Conservation (phyloP, 2,113 vertebrate species). For the Chrysochloris asiatica region DNA sequence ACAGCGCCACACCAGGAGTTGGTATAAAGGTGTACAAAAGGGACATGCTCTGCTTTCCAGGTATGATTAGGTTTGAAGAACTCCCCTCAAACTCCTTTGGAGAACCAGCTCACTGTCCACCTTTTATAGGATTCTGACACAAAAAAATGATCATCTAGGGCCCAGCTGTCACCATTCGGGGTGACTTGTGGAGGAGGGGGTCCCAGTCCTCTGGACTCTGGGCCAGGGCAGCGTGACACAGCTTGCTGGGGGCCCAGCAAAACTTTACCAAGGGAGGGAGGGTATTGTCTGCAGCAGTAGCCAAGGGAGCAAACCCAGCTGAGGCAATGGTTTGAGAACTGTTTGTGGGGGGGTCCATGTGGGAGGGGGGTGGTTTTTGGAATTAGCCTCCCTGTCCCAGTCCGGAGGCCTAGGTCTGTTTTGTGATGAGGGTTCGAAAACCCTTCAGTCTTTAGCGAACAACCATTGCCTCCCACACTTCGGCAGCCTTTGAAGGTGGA, state of each 20-base stretch:
- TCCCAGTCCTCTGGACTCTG: rapidly evolving
- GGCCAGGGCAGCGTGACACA: not conserved
- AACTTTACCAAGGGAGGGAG: not conserved
- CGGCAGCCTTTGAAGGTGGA: constrained; percentile 51
- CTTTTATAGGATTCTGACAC: not conserved
- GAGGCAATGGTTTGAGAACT: not conserved
- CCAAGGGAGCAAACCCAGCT: not conserved
- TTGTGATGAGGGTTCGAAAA: not conserved
- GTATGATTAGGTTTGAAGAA: not conserved
- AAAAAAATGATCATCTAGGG: not conserved
- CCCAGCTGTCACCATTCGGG: not conserved
- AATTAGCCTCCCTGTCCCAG: not conserved
- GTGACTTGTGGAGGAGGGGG: not conserved
- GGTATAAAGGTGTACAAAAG: not conserved
- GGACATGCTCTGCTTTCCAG: not conserved
- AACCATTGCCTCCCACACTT: not conserved
- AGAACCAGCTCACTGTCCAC: not conserved
- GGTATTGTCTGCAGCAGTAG: too few species aligned
- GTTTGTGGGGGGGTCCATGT: not conserved
- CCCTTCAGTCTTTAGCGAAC: not conserved
- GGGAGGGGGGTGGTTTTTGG: not conserved
- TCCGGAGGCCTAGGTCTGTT: not conserved
- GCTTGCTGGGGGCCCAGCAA: not conserved
- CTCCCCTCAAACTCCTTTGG: not conserved
- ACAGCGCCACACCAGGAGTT: too few species aligned